Conservation (phyloP, 2,888 invertebrate genomes). For the Hirtodrosophila histrioides region DNA sequence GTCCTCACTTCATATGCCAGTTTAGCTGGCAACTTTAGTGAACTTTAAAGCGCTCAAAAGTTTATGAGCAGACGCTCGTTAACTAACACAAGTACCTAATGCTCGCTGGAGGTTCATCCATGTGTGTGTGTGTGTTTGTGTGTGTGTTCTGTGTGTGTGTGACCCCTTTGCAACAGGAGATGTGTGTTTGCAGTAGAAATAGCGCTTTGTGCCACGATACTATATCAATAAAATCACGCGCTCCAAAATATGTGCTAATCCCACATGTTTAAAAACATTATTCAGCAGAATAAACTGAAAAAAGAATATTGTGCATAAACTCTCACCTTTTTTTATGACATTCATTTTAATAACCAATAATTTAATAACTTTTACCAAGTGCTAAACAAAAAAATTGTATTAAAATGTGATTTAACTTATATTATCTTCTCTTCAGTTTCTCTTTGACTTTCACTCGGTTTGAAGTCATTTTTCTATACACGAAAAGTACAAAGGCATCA, state of each 20-base stretch:
- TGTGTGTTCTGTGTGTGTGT: background rate
- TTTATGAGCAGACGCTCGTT: slow-evolving; percentile 51
- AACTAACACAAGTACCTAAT: slow-evolving; percentile 49
- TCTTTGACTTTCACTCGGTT: too few species aligned
- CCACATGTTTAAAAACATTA: background rate
- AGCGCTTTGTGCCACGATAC: background rate
- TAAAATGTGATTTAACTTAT: too few species aligned
- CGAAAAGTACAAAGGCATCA: too few species aligned
- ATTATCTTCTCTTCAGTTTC: too few species aligned
- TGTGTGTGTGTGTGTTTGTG: slow-evolving; percentile 8
- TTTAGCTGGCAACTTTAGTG: slow-evolving; percentile 34
- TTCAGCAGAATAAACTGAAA: background rate
- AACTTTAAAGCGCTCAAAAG: slow-evolving; percentile 62
- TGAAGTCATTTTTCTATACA: too few species aligned
- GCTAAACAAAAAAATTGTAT: too few species aligned
- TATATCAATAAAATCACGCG: slow-evolving; percentile 1
- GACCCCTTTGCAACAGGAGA: background rate
- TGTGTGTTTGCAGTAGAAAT: slow-evolving; percentile 1
- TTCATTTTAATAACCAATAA: too few species aligned
- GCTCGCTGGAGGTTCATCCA: slow-evolving; percentile 29
- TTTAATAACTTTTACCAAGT: too few species aligned
- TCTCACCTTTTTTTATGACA: too few species aligned
- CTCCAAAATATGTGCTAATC: background rate
- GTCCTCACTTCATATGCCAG: slow-evolving; percentile 5
- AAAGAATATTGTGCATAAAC: too few species aligned